phyloP scores from a whole-genome alignment of 2,888 invertebrate genomes.

The Calameuta filiformis region DNA sequence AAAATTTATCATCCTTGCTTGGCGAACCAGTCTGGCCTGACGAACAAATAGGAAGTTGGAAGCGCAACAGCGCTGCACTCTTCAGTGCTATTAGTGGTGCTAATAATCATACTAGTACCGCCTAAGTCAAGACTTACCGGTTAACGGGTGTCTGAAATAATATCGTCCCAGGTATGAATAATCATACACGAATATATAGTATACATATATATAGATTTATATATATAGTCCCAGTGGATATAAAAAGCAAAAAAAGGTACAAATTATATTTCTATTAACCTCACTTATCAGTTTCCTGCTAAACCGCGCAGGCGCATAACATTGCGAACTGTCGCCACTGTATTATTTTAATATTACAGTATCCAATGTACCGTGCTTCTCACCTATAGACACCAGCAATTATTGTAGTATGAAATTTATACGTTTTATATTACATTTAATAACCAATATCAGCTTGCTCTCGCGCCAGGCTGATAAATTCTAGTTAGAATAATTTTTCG shows the following conservation, averaged over 20 bases:
- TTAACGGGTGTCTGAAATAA: not conserved
- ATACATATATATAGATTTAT: not conserved
- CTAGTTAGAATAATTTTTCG: not conserved
- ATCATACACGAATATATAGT: not conserved
- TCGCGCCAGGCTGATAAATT: not conserved
- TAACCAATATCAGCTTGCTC: not conserved
- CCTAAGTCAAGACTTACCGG: slow-evolving; percentile 66
- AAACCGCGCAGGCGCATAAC: not conserved
- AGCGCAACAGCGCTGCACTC: slow-evolving; percentile 82
- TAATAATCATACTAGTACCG: slow-evolving; percentile 83
- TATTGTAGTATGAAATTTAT: not conserved
- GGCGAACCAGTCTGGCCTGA: slow-evolving; percentile 79
- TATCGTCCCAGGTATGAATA: not conserved
- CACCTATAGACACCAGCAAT: not conserved
- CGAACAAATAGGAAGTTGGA: slow-evolving; percentile 72
- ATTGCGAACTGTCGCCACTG: not conserved
- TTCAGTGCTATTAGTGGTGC: slow-evolving; percentile 85
- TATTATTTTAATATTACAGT: not conserved
- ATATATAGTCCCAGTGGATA: not conserved
- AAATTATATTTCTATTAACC: not conserved
- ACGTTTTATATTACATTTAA: not conserved
- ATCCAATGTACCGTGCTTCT: not conserved
- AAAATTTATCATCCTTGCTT: slow-evolving; percentile 78
- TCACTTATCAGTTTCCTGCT: not conserved
- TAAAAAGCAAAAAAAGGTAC: not conserved